Percentiles rank a stretch among this genome's conserved stretches.
Evolutionary conservation across 2,797 vertebrate genomes (phyloP).

Genomic region (Clarias platycephalus): DNA sequence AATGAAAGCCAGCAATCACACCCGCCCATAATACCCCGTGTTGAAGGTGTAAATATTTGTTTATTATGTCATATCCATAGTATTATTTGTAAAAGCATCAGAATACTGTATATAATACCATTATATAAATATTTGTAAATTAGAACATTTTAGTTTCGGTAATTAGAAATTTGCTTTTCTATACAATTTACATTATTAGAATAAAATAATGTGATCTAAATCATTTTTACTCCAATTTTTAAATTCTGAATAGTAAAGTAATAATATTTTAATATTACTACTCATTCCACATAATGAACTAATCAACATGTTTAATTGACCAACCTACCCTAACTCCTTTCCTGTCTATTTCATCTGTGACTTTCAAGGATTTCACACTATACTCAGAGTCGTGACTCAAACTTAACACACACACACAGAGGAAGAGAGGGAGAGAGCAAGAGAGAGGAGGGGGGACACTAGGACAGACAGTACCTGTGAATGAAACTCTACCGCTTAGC

Average conservation of each 20-base stretch:
- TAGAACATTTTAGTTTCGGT: background rate
- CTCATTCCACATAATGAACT: background rate
- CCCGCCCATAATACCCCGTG: background rate
- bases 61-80: background rate
- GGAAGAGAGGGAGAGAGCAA: slow-evolving; percentile 53
- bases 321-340: slow-evolving; percentile 2
- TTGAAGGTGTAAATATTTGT: background rate
- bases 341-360: background rate
- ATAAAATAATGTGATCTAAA: background rate
- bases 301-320: background rate
- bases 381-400: slow-evolving; percentile 52
- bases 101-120: background rate
- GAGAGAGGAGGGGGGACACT: slow-evolving; percentile 51
- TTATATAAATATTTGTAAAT: background rate
- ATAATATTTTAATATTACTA: background rate
- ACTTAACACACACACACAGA: slow-evolving; percentile 37
- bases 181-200: background rate
- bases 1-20: background rate
- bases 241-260: too few relatives aligned
- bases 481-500: slow-evolving; percentile 41
- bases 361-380: slow-evolving; percentile 37
- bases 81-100: background rate
- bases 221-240: too few relatives aligned
- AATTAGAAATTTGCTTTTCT: background rate
- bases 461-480: slow-evolving; percentile 49